Evolutionary conservation across 2,797 vertebrate genomes (phyloP).

Genomic region (Coregonus ussuriensis): DNA sequence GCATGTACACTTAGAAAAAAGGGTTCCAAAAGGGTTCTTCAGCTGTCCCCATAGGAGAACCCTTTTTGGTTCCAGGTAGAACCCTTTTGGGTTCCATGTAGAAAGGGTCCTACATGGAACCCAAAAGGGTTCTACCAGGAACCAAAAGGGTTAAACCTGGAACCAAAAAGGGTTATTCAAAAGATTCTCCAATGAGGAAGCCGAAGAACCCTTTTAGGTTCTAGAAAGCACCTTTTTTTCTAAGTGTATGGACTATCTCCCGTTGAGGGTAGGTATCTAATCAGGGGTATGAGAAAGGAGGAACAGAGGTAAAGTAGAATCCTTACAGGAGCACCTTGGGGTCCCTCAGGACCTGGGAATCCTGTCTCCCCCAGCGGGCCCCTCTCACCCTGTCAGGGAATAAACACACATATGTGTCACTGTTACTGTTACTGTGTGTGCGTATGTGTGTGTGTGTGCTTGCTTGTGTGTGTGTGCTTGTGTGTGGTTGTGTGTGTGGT

Average conservation of each 20-base stretch:
- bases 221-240: neutral
- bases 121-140: too few relatives aligned
- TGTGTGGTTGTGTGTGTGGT: too few relatives aligned
- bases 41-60: too few relatives aligned
- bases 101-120: too few relatives aligned
- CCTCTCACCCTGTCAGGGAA: slow-evolving; percentile 86
- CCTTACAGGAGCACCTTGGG: slow-evolving; percentile 88
- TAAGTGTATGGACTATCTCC: slow-evolving; percentile 27
- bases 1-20: too few relatives aligned
- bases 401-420: slow-evolving; percentile 19
- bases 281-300: neutral
- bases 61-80: too few relatives aligned
- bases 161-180: too few relatives aligned
- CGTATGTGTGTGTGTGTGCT: too few relatives aligned
- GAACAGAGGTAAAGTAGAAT: slow-evolving; percentile 17
- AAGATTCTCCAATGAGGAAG: too few relatives aligned
- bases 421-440: neutral
- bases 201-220: neutral
- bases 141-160: too few relatives aligned
- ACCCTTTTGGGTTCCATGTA: too few relatives aligned
- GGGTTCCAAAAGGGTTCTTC: too few relatives aligned
- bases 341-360: slow-evolving; percentile 95
- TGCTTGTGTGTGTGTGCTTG: neutral
- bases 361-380: slow-evolving; percentile 93
- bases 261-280: neutral